phyloP scores from a whole-genome alignment of 2,113 vertebrate species.

The Chloroceryle aenea region DNA sequence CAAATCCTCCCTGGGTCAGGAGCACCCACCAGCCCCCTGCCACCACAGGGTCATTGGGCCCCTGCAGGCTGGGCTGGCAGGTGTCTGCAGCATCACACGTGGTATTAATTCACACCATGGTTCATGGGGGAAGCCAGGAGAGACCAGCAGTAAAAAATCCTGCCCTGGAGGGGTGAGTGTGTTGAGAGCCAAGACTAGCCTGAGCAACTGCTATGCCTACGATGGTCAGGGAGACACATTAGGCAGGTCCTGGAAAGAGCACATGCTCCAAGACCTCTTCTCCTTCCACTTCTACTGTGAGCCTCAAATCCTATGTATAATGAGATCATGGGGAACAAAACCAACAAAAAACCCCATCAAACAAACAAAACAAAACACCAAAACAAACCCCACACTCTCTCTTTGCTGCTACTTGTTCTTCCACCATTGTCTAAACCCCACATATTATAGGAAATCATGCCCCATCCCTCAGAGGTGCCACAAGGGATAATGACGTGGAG shows the following conservation, averaged over 20 bases:
- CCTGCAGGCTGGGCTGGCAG: fast-evolving
- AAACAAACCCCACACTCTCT: neutral
- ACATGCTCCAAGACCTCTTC: neutral
- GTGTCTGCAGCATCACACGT: neutral
- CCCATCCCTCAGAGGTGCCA: neutral
- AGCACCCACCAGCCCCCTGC: neutral
- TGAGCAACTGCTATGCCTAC: neutral
- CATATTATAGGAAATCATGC: fast-evolving
- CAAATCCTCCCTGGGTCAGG: neutral
- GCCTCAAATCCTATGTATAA: neutral
- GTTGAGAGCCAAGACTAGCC: neutral
- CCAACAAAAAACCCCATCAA: fast-evolving
- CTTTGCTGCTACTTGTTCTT: neutral
- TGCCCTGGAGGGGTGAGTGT: neutral
- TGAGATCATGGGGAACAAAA: neutral
- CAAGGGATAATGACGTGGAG: neutral
- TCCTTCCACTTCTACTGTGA: neutral
- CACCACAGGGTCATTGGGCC: neutral
- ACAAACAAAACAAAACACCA: too few species aligned
- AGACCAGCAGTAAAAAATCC: neutral
- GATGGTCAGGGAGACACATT: neutral
- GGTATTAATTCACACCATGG: neutral
- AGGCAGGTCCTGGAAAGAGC: neutral
- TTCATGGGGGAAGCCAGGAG: neutral
- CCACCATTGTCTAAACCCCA: neutral